phyloP scores from a whole-genome alignment of 2,888 invertebrate genomes.

The Eristalis intricaria region DNA sequence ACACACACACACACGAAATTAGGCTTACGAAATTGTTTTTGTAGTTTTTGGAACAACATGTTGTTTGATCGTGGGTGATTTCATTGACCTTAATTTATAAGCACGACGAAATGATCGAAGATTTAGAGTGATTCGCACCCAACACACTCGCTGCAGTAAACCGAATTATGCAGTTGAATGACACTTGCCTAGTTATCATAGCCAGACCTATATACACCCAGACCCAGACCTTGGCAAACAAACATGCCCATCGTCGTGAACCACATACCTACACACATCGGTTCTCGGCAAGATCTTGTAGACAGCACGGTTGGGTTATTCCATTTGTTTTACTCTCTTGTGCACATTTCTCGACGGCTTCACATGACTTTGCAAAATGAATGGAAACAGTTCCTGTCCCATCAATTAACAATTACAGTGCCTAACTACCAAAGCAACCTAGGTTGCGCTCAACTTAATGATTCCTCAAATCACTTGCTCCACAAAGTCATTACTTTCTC shows the following conservation, averaged over 20 bases:
- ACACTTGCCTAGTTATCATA: conserved; percentile 3
- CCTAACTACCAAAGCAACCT: not conserved
- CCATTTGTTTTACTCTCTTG: not conserved
- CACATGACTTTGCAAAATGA: not conserved
- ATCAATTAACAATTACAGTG: not conserved
- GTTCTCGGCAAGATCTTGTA: too few relatives aligned
- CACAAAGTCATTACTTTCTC: conserved; percentile 56
- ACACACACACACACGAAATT: not conserved
- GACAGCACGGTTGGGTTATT: too few relatives aligned
- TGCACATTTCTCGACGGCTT: not conserved
- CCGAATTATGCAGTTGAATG: conserved; percentile 18
- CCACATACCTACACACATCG: too few relatives aligned
- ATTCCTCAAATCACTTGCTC: conserved; percentile 29
- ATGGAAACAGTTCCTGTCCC: not conserved
- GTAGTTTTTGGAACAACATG: not conserved
- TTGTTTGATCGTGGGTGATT: conserved; percentile 6
- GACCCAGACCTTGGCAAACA: too few relatives aligned
- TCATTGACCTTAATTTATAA: conserved; percentile 47
- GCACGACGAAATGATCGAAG: conserved; percentile 2
- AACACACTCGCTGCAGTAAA: conserved; percentile 5
- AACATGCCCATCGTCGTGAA: too few relatives aligned
- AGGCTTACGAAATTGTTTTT: not conserved
- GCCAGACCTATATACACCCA: too few relatives aligned
- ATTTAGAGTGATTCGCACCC: conserved; percentile 3
- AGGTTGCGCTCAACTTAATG: not conserved